These are phyloP conservation scores for Toxotes chatareus DNA, from an alignment of 2,113 vertebrate genomes.

Conservation along the genomic window DNA sequence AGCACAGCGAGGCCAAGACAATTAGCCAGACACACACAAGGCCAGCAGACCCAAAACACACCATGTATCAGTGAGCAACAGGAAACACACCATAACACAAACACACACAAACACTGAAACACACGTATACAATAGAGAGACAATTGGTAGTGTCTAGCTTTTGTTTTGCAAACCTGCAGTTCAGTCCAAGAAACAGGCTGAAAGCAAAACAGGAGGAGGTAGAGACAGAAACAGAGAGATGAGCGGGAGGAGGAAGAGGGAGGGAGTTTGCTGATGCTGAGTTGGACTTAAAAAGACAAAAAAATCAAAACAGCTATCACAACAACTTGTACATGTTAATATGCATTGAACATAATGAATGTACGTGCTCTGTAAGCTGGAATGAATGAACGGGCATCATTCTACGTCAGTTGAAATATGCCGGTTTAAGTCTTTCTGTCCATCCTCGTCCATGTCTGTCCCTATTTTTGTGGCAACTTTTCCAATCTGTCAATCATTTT, in stretches of 20 bases:
- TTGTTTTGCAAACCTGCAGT: conserved; percentile 14
- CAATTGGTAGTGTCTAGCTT: conserved; percentile 1
- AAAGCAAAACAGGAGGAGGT: neutral
- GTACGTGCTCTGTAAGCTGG: no score
- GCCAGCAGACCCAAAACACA: neutral
- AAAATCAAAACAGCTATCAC: neutral
- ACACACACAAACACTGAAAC: neutral
- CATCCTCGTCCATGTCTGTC: neutral
- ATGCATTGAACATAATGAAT: no score
- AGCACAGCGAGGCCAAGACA: conserved; percentile 18
- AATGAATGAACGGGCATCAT: no score
- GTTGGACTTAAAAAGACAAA: neutral
- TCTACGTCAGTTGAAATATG: no score
- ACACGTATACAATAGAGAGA: neutral
- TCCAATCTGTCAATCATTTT: neutral
- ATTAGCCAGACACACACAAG: conserved; percentile 34
- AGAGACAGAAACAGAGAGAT: neutral
- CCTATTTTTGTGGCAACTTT: neutral
- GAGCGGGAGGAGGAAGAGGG: neutral
- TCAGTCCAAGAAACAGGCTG: neutral
- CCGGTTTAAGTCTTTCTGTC: no score
- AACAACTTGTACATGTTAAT: neutral
- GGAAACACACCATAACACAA: neutral
- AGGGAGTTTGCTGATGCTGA: neutral
- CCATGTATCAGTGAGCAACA: neutral